Percentiles rank a stretch among this genome's conserved stretches.
These are phyloP conservation scores for Apotomis turbidana DNA, from an alignment of 2,888 invertebrate genomes.

Conservation along the genomic window DNA sequence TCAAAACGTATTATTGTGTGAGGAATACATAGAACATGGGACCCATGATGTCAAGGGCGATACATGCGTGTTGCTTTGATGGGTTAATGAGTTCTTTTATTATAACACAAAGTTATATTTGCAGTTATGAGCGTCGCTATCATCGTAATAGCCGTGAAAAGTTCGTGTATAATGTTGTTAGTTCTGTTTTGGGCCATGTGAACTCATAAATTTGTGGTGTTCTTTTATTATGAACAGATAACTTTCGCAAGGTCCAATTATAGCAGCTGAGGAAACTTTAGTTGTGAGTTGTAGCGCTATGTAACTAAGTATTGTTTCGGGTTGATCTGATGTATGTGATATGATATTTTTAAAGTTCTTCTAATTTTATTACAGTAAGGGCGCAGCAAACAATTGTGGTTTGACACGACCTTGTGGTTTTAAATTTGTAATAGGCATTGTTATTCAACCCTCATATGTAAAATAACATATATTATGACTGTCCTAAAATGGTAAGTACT, in stretches of 20 bases:
- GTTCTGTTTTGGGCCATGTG: background rate
- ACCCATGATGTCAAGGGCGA: constrained; percentile 31
- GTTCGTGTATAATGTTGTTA: constrained; percentile 7
- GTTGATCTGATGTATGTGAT: background rate
- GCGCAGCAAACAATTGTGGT: constrained; percentile 36
- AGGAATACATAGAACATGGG: constrained; percentile 16
- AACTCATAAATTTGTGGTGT: constrained; percentile 5
- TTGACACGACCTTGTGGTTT: constrained; percentile 38
- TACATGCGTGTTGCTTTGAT: constrained; percentile 15
- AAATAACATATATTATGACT: background rate
- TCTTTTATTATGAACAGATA: constrained; percentile 1
- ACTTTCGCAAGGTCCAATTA: constrained; percentile 2
- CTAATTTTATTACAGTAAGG: constrained; percentile 30
- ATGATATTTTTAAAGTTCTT: constrained; percentile 8
- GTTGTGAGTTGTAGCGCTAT: background rate
- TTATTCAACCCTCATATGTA: constrained; percentile 18
- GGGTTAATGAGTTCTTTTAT: constrained; percentile 21
- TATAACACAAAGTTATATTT: constrained; percentile 20
- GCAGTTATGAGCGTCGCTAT: constrained; percentile 1
- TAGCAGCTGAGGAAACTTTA: background rate
- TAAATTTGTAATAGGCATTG: constrained; percentile 38
- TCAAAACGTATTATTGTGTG: constrained; percentile 15
- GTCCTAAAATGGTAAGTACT: constrained; percentile 1
- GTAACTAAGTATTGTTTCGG: background rate
- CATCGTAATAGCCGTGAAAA: background rate